Percentiles rank a stretch among this genome's conserved stretches.
These are phyloP conservation scores for Leucophora obtusa DNA, from an alignment of 2,888 invertebrate species.

Conservation along the genomic window DNA sequence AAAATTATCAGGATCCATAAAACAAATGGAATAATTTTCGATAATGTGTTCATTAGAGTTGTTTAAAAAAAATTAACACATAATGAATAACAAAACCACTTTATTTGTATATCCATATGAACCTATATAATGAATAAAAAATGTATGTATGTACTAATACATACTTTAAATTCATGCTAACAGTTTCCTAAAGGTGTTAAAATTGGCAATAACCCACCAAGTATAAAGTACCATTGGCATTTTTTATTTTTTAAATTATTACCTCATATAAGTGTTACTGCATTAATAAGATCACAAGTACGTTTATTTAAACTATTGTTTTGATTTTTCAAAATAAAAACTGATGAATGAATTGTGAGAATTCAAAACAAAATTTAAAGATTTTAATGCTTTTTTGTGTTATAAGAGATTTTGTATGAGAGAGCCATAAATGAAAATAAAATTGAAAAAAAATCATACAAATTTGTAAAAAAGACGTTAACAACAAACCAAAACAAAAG, in stretches of 20 bases:
- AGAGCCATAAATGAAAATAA: background rate
- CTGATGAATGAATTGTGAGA: constrained; percentile 26
- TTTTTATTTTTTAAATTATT: constrained; percentile 33
- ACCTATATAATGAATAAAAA: background rate
- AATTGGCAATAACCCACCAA: constrained; percentile 53
- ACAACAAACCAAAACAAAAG: background rate
- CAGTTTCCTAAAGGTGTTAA: constrained; percentile 61
- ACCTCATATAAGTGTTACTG: constrained; percentile 25
- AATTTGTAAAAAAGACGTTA: no score
- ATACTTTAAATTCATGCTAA: background rate
- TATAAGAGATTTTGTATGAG: constrained; percentile 45
- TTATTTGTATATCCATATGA: background rate
- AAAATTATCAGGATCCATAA: no score
- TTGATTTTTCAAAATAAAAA: constrained; percentile 15
- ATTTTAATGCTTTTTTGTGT: constrained; percentile 25
- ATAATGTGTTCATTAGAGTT: background rate
- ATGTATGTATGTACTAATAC: background rate
- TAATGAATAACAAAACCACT: background rate
- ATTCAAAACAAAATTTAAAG: constrained; percentile 8
- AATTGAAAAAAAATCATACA: background rate
- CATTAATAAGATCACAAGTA: constrained; percentile 28
- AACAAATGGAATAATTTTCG: background rate
- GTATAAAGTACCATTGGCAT: constrained; percentile 52
- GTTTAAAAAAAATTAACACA: background rate
- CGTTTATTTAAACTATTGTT: constrained; percentile 12